A percentile compares a stretch with the other conserved stretches of the same genome.
These are phyloP conservation scores for Brachypterus glaber DNA, from an alignment of 2,888 invertebrate genomes.

Conservation along the genomic window DNA sequence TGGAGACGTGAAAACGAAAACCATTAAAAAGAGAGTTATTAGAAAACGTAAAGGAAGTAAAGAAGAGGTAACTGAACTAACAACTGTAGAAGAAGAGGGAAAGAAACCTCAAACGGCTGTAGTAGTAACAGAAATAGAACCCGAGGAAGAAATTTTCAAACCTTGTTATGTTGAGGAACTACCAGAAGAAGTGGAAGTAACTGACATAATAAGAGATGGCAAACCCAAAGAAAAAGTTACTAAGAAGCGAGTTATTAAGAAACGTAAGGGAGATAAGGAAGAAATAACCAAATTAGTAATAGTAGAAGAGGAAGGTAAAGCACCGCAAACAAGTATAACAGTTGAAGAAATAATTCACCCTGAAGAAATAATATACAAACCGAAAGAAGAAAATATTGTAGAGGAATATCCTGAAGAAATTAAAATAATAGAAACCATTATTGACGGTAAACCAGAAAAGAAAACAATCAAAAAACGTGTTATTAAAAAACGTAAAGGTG, in stretches of 20 bases:
- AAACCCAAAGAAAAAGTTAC: conserved; percentile 26
- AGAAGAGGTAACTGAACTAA: conserved; percentile 35
- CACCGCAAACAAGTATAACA: conserved; percentile 25
- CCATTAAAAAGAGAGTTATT: conserved; percentile 36
- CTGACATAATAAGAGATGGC: conserved; percentile 23
- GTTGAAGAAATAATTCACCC: conserved; percentile 23
- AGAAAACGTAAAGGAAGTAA: conserved; percentile 39
- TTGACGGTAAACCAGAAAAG: conserved; percentile 27
- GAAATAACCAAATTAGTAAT: conserved; percentile 32
- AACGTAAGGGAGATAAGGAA: conserved; percentile 32
- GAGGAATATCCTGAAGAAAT: conserved; percentile 29
- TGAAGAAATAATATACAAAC: background rate
- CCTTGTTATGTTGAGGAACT: conserved; percentile 27
- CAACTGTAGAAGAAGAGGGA: conserved; percentile 23
- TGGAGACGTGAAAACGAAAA: conserved; percentile 29
- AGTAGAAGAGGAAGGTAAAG: conserved; percentile 25
- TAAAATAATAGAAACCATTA: conserved; percentile 21
- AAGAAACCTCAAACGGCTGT: conserved; percentile 31
- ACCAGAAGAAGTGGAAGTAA: conserved; percentile 27
- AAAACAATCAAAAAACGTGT: conserved; percentile 24
- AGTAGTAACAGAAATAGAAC: conserved; percentile 24
- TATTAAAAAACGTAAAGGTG: conserved; percentile 27
- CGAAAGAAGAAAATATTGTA: conserved; percentile 9
- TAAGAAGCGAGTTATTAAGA: conserved; percentile 35
- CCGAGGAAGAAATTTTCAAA: conserved; percentile 12